Evolutionary conservation across 2,113 vertebrate genomes (phyloP).

Genomic region (Dendrocopos noguchii): DNA sequence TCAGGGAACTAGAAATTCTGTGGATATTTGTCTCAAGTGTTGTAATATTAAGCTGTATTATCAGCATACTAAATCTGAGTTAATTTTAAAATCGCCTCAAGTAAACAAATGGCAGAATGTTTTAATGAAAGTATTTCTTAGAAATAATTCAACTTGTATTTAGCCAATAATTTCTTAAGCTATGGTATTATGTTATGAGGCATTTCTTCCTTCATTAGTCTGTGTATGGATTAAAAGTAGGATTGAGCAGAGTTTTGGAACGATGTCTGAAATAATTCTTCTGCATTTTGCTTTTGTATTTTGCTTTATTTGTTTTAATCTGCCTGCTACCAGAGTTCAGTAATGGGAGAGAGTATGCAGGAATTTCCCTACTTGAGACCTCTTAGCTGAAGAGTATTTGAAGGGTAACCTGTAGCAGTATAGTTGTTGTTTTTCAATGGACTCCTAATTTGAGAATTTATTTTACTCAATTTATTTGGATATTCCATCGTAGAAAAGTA

Average conservation of each 20-base stretch:
- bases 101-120: background rate
- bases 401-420: background rate
- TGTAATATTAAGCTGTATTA: background rate
- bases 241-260: background rate
- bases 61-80: background rate
- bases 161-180: background rate
- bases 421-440: background rate
- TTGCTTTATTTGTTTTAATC: background rate
- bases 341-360: background rate
- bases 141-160: background rate
- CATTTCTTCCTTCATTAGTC: background rate
- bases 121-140: background rate
- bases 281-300: background rate
- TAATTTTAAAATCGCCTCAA: background rate
- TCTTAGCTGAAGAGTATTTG: background rate
- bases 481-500: conserved; percentile 14
- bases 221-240: background rate
- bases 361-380: background rate
- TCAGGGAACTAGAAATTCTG: background rate
- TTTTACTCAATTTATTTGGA: background rate
- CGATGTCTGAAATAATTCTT: background rate
- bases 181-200: background rate
- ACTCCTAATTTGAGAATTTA: background rate
- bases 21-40: background rate
- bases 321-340: background rate